Percentiles rank a stretch among this genome's conserved stretches.
These are phyloP conservation scores for Oryzias sinensis DNA, from an alignment of 2,797 vertebrate species.

Conservation along the genomic window DNA sequence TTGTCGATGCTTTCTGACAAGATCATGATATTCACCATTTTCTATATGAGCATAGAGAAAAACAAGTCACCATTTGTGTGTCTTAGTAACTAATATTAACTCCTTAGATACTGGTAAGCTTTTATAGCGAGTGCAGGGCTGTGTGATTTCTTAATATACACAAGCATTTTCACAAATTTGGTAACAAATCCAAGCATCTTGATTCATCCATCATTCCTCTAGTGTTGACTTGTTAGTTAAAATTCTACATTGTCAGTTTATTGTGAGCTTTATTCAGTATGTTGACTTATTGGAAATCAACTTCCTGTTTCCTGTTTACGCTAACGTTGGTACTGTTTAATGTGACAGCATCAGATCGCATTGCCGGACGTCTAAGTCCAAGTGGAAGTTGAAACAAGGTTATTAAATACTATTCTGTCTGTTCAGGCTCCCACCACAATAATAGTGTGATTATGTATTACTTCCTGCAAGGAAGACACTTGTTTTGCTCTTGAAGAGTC, in stretches of 20 bases:
- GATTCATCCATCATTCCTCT: too few relatives aligned
- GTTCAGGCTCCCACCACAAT: slow-evolving; percentile 35
- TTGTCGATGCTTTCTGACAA: slow-evolving; percentile 54
- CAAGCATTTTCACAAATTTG: too few relatives aligned
- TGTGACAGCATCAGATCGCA: slow-evolving; percentile 65
- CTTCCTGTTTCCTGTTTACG: slow-evolving; percentile 77
- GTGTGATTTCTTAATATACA: background rate
- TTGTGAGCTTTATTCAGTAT: slow-evolving; percentile 5
- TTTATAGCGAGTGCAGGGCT: background rate
- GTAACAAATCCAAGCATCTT: too few relatives aligned
- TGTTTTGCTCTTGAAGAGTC: slow-evolving; percentile 25
- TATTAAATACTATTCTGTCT: slow-evolving; percentile 47
- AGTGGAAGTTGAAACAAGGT: slow-evolving; percentile 45
- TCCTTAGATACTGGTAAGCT: slow-evolving; percentile 19
- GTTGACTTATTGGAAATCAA: slow-evolving; percentile 56
- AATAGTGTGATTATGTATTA: slow-evolving; percentile 56
- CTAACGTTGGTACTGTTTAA: slow-evolving; percentile 62
- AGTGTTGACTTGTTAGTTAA: too few relatives aligned
- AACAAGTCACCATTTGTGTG: slow-evolving; percentile 29
- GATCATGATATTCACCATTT: slow-evolving; percentile 28
- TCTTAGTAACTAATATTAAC: slow-evolving; percentile 14
- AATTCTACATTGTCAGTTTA: too few relatives aligned
- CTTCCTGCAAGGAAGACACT: slow-evolving; percentile 51
- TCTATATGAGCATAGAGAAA: slow-evolving; percentile 8
- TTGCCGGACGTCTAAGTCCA: slow-evolving; percentile 28